Evolutionary conservation across 2,113 vertebrate species (phyloP).

Genomic region (Rhagologus leucostigma): DNA sequence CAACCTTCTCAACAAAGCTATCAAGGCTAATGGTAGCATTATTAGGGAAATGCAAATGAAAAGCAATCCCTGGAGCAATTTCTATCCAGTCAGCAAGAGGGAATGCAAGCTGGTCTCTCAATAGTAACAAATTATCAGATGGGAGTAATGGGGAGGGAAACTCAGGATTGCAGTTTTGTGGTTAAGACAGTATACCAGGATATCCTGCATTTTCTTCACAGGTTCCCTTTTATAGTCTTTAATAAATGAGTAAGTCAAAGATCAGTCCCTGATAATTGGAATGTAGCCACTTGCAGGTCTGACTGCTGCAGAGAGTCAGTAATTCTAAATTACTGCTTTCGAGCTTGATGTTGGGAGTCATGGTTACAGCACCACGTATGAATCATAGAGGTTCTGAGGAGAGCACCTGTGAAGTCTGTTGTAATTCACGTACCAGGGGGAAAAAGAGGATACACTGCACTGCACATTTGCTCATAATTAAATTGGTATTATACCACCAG

Average conservation of each 20-base stretch:
- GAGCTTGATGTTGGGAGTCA: not conserved
- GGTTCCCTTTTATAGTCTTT: not conserved
- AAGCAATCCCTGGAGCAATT: conserved; percentile 44
- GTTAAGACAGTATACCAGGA: not conserved
- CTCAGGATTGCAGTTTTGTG: not conserved
- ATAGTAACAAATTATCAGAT: conserved; percentile 46
- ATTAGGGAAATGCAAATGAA: conserved; percentile 62
- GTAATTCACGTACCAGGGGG: not conserved
- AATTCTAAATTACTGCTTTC: not conserved
- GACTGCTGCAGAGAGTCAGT: not conserved
- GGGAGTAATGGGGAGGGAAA: conserved; percentile 2
- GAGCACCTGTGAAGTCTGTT: not conserved
- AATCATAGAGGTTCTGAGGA: not conserved
- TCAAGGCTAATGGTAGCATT: conserved; percentile 60
- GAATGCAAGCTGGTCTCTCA: conserved; percentile 17
- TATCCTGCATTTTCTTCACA: not conserved
- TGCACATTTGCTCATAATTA: not conserved
- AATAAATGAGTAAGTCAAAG: conserved; percentile 25
- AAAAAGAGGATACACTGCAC: not conserved
- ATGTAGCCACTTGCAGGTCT: not conserved
- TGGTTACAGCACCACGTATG: not conserved
- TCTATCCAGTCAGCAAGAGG: conserved; percentile 1
- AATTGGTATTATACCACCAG: not conserved
- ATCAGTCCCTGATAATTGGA: not conserved
- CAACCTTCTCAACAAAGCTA: conserved; percentile 59